These are phyloP conservation scores for Bungarus multicinctus DNA, from an alignment of 2,113 vertebrate species.

Conservation along the genomic window DNA sequence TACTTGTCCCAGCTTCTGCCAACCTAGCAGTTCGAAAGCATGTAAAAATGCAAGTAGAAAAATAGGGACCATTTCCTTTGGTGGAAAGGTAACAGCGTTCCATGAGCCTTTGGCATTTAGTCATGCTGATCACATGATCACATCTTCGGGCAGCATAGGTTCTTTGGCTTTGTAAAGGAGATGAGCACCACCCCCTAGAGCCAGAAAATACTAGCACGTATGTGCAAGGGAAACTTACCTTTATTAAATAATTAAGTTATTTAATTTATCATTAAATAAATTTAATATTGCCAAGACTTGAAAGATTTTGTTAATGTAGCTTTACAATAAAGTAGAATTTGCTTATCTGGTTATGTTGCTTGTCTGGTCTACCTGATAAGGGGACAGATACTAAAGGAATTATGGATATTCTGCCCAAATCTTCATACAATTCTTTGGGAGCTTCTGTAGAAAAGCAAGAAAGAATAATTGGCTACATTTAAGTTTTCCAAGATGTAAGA, in stretches of 20 bases:
- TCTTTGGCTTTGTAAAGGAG: too few relatives aligned
- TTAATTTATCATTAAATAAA: background rate
- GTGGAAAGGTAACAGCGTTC: too few relatives aligned
- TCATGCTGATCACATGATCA: too few relatives aligned
- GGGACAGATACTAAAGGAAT: background rate
- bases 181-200: too few relatives aligned
- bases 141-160: too few relatives aligned
- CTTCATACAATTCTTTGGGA: background rate
- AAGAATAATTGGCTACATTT: background rate
- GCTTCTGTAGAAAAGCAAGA: background rate
- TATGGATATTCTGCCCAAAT: background rate
- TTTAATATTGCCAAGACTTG: background rate
- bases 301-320: background rate
- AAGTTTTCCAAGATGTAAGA: background rate
- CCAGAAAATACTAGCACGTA: too few relatives aligned
- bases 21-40: too few relatives aligned
- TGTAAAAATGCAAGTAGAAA: too few relatives aligned
- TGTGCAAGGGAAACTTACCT: too few relatives aligned
- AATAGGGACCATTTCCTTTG: too few relatives aligned
- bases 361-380: background rate
- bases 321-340: background rate
- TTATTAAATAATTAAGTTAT: background rate
- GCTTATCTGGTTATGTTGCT: background rate
- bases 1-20: too few relatives aligned
- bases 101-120: too few relatives aligned